phyloP scores from a whole-genome alignment of 2,888 invertebrate species.

The Anodontia alba region DNA sequence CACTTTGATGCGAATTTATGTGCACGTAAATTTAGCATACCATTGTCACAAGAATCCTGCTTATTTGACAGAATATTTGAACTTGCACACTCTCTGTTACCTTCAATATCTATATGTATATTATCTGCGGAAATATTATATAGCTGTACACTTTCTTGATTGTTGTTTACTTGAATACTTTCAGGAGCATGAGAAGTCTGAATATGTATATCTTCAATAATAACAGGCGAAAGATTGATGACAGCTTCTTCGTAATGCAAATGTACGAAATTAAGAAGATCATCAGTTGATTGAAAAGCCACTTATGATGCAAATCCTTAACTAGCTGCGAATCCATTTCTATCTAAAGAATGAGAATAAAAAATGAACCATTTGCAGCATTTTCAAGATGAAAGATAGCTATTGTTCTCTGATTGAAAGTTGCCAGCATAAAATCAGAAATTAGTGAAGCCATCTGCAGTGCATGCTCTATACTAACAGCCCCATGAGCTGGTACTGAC shows the following conservation, averaged over 20 bases:
- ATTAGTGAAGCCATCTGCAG: neutral
- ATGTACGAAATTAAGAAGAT: neutral
- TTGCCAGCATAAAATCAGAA: conserved; percentile 25
- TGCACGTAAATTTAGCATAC: too few species aligned
- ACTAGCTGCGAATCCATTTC: conserved; percentile 1
- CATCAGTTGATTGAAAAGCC: neutral
- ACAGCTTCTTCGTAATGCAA: neutral
- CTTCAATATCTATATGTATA: too few species aligned
- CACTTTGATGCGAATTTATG: too few species aligned
- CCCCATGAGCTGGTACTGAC: neutral
- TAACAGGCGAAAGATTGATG: conserved; percentile 8
- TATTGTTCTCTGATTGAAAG: conserved; percentile 3
- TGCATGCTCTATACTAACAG: neutral
- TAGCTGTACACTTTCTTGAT: too few species aligned
- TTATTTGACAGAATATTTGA: too few species aligned
- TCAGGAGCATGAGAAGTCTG: too few species aligned
- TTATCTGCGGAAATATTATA: too few species aligned
- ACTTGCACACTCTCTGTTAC: too few species aligned
- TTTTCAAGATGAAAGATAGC: neutral
- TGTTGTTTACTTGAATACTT: too few species aligned
- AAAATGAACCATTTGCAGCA: neutral
- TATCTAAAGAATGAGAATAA: conserved; percentile 8
- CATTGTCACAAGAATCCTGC: too few species aligned
- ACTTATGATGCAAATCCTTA: conserved; percentile 1
- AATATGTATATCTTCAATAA: neutral